A percentile compares a stretch with the other conserved stretches of the same genome.
These are phyloP conservation scores for Cetonia aurata DNA, from an alignment of 2,888 invertebrate species.

Conservation along the genomic window DNA sequence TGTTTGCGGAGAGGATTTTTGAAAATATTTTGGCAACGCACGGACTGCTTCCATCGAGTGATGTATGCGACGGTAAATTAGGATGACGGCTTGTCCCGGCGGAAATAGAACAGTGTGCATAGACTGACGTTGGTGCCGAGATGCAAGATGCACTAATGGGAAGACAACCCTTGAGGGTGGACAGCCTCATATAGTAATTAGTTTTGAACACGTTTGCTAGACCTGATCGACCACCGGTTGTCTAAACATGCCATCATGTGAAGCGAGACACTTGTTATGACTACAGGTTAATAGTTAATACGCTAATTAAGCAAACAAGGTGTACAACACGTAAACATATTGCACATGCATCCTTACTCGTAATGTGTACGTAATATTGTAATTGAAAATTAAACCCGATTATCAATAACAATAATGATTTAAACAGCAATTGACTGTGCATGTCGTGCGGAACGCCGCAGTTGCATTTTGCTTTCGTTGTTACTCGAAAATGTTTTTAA, in stretches of 20 bases:
- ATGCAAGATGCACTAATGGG: constrained; percentile 51
- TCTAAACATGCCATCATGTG: constrained; percentile 38
- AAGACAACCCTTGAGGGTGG: constrained; percentile 51
- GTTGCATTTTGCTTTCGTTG: constrained; percentile 17
- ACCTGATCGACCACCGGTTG: constrained; percentile 37
- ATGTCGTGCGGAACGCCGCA: neutral
- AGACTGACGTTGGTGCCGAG: constrained; percentile 48
- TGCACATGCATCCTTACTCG: no score
- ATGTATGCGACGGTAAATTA: constrained; percentile 43
- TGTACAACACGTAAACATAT: no score
- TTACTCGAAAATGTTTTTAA: constrained; percentile 17
- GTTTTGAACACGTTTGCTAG: constrained; percentile 40
- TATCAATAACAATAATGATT: neutral
- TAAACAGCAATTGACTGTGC: neutral
- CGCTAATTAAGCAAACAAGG: no score
- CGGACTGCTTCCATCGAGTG: constrained; percentile 20
- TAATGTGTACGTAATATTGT: no score
- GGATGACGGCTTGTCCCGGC: constrained; percentile 44
- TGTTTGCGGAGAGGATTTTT: constrained; percentile 12
- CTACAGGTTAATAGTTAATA: neutral
- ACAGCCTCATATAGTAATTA: constrained; percentile 52
- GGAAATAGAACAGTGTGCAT: constrained; percentile 53
- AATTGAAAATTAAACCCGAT: neutral
- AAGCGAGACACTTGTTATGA: neutral
- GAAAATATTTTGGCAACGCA: constrained; percentile 37